Evolutionary conservation across 2,113 vertebrate genomes (phyloP).

Genomic region (Dunckerocampus dactyliophorus): DNA sequence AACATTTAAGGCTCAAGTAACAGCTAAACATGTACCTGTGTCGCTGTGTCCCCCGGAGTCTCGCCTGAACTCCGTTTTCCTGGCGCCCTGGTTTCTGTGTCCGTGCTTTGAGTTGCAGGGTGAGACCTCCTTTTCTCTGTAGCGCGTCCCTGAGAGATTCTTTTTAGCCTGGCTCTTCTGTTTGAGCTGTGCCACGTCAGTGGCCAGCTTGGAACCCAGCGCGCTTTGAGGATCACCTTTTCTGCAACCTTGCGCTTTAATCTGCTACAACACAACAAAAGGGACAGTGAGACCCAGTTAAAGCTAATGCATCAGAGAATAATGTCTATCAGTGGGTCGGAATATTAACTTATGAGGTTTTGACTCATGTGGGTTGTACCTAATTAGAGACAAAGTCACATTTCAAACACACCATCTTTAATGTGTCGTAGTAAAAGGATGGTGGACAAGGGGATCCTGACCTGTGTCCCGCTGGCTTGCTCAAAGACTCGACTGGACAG

Average conservation of each 20-base stretch:
- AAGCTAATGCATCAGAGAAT: constrained; percentile 32
- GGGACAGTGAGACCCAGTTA: constrained; percentile 49
- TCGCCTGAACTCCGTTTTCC: constrained; percentile 64
- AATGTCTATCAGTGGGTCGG: neutral
- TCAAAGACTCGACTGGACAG: constrained; percentile 75
- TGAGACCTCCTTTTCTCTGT: constrained; percentile 75
- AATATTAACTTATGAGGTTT: constrained; percentile 45
- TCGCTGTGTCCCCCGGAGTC: constrained; percentile 73
- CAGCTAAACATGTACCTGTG: constrained; percentile 61
- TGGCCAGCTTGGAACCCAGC: constrained; percentile 68
- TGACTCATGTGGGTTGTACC: constrained; percentile 44
- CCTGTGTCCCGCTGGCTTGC: constrained; percentile 61
- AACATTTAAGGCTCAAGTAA: neutral
- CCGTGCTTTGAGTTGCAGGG: constrained; percentile 75
- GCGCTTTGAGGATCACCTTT: constrained; percentile 65
- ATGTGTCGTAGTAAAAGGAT: constrained; percentile 32
- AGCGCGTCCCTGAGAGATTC: constrained; percentile 69
- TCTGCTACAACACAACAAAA: constrained; percentile 61
- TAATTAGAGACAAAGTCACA: constrained; percentile 59
- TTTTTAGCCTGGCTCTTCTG: constrained; percentile 80
- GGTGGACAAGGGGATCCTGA: constrained; percentile 52
- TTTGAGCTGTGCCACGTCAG: constrained; percentile 79
- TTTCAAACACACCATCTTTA: constrained; percentile 48
- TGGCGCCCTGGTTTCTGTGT: constrained; percentile 67
- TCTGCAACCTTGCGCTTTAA: constrained; percentile 77